Conservation (phyloP, 2,888 invertebrate species). For the Sicus ferrugineus region DNA sequence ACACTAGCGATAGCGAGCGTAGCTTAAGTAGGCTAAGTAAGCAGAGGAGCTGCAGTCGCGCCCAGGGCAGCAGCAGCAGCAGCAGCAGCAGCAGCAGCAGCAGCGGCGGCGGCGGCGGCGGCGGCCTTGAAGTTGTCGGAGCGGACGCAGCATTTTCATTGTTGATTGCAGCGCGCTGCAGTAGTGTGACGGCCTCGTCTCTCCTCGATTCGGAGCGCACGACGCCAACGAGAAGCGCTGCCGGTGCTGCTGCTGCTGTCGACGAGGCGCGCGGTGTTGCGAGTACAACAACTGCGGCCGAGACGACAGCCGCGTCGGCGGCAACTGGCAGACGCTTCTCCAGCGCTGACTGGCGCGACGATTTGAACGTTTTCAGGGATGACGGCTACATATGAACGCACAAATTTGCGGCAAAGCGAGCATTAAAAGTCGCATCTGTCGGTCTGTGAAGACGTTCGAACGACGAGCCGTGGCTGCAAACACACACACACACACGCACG, state of each 20-base stretch:
- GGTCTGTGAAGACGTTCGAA: too few species aligned
- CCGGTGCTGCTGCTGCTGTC: conserved; percentile 3
- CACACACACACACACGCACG: too few species aligned
- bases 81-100: conserved; percentile 43
- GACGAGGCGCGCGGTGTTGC: background rate
- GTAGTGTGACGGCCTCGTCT: background rate
- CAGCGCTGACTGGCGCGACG: conserved; percentile 20
- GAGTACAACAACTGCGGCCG: background rate
- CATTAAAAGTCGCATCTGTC: conserved; percentile 5
- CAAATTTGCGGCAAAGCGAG: conserved; percentile 3
- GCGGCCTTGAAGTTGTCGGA: background rate
- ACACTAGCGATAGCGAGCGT: conserved; percentile 35
- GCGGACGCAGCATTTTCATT: background rate
- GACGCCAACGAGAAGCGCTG: background rate
- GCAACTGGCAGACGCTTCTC: conserved; percentile 35
- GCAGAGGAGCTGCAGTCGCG: conserved; percentile 25
- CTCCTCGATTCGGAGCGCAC: background rate
- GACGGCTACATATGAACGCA: conserved; percentile 45
- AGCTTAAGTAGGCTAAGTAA: conserved; percentile 29
- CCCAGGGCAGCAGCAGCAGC: conserved; percentile 40
- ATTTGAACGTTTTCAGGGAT: conserved; percentile 48
- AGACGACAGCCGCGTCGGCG: background rate
- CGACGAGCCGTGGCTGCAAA: too few species aligned
- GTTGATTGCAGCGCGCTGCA: background rate
- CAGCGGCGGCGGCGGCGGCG: conserved; percentile 38